Evolutionary conservation across 2,888 invertebrate species (phyloP), one percentile per base, ranked within the genome.

Genomic region (Leptinotarsa rubiginosa): DNA sequence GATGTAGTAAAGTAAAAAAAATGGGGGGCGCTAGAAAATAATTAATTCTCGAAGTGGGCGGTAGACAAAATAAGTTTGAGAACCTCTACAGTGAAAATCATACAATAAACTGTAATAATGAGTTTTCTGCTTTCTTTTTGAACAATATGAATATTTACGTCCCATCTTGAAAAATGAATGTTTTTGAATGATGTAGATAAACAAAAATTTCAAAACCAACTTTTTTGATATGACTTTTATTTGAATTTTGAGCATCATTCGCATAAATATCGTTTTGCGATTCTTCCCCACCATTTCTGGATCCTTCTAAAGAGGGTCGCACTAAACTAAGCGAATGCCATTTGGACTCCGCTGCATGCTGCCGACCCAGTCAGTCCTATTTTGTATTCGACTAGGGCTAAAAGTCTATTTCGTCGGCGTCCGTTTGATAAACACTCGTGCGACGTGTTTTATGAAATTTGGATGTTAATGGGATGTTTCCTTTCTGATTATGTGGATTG

Each of bases 401-500:
- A 65, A 74, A 65, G 69, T 62, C 69, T 56, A 62, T 69, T 56
- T 75, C 65, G 77, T 75, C 75, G 77, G 75, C 75, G 65, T 67
- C 62, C 66, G 75, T 77, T 77, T 77, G 66, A 72, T 62, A 70
- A 68, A 72, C 62, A 75, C 70, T 74, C 77, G 74, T 70, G 72
- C 67, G 54, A 70, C 72, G 68, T 64, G 59, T 70, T 75, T 73
- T 70, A 78, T 69, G 69, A 73, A 75, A 75, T 76, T 74, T 76
- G 66, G 75, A 75, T 75, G 78, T 72, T 79, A 79, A 79, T 78
- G 72, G 77, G 72, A 72, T 77, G 76, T 75, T 78, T 79, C 79
- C 79, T 79, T 77, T 77, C 59, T 66, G 54, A 71, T 75, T 72
- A 77, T 80, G 80, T 79, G 80, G 78, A 79, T 80, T 79, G 81